A percentile compares a stretch with the other conserved stretches of the same genome.
Evolutionary conservation across 2,113 vertebrate genomes (phyloP).

Genomic region (Stigmatopora nigra): DNA sequence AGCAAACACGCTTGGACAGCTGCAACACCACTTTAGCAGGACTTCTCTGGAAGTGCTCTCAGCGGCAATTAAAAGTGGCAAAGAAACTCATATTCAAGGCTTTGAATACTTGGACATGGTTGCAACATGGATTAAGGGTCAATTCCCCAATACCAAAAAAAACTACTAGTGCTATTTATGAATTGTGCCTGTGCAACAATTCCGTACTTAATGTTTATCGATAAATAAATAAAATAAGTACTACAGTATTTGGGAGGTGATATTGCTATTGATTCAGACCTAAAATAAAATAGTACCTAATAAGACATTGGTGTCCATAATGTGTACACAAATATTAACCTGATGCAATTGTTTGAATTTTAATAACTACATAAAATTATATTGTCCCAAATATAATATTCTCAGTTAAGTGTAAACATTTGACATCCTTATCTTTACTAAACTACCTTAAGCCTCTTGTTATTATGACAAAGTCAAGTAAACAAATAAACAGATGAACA

Average conservation of each 20-base stretch:
- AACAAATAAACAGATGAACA: constrained; percentile 56
- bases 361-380: constrained; percentile 20
- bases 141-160: constrained; percentile 37
- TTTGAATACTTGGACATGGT: constrained; percentile 27
- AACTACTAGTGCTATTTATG: constrained; percentile 23
- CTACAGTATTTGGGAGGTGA: no score
- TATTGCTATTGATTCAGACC: no score
- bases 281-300: no score
- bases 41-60: constrained; percentile 58
- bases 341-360: background rate
- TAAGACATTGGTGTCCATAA: no score
- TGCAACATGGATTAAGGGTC: constrained; percentile 38
- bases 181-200: constrained; percentile 15
- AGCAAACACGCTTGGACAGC: constrained; percentile 55
- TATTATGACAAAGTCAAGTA: constrained; percentile 52
- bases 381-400: constrained; percentile 2
- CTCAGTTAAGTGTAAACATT: constrained; percentile 43
- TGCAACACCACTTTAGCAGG: constrained; percentile 63
- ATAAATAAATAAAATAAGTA: background rate
- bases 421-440: constrained; percentile 35
- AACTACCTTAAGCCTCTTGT: constrained; percentile 47
- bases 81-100: constrained; percentile 23
- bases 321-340: no score
- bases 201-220: background rate
- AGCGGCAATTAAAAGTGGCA: constrained; percentile 53